phyloP scores from a whole-genome alignment of 2,888 invertebrate genomes.

The Sepiola atlantica region DNA sequence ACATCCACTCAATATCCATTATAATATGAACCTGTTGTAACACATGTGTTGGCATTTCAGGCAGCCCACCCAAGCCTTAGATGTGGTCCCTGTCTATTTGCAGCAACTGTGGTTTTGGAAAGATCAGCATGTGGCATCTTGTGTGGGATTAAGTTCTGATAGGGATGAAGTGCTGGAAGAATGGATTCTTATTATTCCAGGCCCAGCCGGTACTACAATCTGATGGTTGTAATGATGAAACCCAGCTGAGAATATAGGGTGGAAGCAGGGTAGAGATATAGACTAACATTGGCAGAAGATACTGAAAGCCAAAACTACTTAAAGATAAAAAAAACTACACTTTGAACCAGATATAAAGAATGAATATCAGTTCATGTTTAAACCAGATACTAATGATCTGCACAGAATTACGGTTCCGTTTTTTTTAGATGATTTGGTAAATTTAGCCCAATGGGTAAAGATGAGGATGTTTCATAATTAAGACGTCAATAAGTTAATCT shows the following conservation, averaged over 20 bases:
- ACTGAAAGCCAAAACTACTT: not conserved
- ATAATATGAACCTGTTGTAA: not conserved
- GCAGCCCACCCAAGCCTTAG: not conserved
- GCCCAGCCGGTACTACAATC: not conserved
- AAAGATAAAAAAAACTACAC: conserved; percentile 2
- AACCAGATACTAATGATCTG: not conserved
- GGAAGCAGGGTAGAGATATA: not conserved
- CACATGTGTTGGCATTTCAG: not conserved
- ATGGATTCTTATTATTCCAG: conserved; percentile 8
- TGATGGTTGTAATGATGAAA: conserved; percentile 32
- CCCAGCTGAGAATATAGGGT: not conserved
- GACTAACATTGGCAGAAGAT: not conserved
- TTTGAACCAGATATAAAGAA: not conserved
- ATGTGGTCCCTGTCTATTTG: not conserved
- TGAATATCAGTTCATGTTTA: not conserved
- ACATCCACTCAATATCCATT: too few species aligned
- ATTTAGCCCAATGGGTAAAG: not conserved
- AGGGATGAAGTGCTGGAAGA: not conserved
- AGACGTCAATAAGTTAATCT: not conserved
- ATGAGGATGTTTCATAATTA: not conserved
- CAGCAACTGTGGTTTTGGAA: not conserved
- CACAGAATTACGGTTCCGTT: not conserved
- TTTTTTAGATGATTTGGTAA: not conserved
- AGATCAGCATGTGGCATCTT: not conserved
- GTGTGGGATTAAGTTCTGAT: not conserved